Evolutionary conservation across 2,113 vertebrate species (phyloP).

Genomic region (Empidonax alnorum): DNA sequence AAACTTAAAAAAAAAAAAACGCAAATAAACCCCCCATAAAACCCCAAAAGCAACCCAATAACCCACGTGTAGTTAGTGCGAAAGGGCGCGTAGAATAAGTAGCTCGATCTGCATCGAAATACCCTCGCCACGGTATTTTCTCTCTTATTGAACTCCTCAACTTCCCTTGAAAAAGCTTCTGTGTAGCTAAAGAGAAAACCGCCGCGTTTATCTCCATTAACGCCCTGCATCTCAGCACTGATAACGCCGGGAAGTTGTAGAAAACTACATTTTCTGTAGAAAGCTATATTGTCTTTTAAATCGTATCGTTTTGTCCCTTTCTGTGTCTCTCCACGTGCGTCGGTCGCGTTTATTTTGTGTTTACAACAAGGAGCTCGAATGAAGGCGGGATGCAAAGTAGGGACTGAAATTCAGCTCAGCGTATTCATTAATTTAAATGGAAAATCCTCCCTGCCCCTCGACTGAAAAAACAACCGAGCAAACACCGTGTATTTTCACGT

Average conservation of each 20-base stretch:
- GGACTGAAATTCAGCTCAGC: neutral
- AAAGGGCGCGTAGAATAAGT: slow-evolving; percentile 24
- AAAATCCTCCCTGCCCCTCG: neutral
- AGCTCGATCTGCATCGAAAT: neutral
- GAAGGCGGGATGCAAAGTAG: neutral
- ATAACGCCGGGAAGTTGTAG: neutral
- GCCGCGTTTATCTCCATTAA: neutral
- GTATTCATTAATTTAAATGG: neutral
- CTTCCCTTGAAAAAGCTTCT: neutral
- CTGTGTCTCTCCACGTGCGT: neutral
- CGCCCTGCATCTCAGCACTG: neutral
- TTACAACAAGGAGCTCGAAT: neutral
- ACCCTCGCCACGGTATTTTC: neutral
- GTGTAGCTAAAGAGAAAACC: neutral
- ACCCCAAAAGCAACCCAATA: neutral
- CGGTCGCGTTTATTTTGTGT: neutral
- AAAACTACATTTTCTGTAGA: neutral
- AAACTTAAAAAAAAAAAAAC: too few species aligned
- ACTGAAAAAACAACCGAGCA: neutral
- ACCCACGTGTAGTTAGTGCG: neutral
- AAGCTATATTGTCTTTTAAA: neutral
- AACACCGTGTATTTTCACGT: neutral
- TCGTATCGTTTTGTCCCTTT: neutral
- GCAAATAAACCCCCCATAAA: too few species aligned
- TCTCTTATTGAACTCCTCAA: neutral